Percentiles rank a stretch among this genome's conserved stretches.
phyloP scores from a whole-genome alignment of 1,140 invertebrate species.

The Frieseomelitta varia region DNA sequence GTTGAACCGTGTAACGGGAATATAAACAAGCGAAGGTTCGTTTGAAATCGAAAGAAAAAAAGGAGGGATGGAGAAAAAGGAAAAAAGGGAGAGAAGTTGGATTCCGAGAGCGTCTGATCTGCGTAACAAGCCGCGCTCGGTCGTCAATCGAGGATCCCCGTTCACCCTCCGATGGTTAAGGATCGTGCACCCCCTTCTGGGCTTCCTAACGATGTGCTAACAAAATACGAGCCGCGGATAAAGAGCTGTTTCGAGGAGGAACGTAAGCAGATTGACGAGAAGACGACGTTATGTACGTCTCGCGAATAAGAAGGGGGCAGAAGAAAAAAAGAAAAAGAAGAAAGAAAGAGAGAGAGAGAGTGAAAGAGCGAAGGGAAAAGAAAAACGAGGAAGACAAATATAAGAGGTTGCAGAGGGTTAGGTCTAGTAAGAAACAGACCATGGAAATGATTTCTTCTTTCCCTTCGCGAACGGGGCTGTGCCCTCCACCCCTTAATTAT shows the following conservation, averaged over 20 bases:
- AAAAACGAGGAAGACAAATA: slow-evolving; percentile 47
- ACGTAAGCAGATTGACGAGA: slow-evolving; percentile 78
- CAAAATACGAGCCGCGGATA: slow-evolving; percentile 78
- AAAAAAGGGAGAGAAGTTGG: background rate
- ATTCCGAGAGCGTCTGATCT: slow-evolving; percentile 71
- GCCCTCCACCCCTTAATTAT: slow-evolving; percentile 78
- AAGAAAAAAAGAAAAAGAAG: background rate
- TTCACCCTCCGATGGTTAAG: slow-evolving; percentile 50
- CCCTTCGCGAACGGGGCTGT: slow-evolving; percentile 50
- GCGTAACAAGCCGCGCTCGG: slow-evolving; percentile 74
- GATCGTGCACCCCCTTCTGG: slow-evolving; percentile 73
- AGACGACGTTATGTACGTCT: slow-evolving; percentile 28
- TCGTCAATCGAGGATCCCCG: slow-evolving; percentile 46
- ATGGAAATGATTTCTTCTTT: slow-evolving; percentile 58
- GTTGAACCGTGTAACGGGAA: background rate
- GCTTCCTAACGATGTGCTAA: slow-evolving; percentile 80
- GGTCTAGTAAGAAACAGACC: slow-evolving; percentile 57
- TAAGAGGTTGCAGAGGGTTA: slow-evolving; percentile 42
- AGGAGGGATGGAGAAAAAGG: too few species aligned
- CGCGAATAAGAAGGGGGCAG: slow-evolving; percentile 18
- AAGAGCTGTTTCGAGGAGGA: slow-evolving; percentile 67
- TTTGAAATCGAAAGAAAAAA: background rate
- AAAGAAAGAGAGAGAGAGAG: slow-evolving; percentile 38
- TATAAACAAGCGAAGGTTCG: slow-evolving; percentile 11
- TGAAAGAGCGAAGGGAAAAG: background rate